Percentiles rank a stretch among this genome's conserved stretches.
Conservation (phyloP, 2,888 invertebrate species). For the Campoletis raptor region DNA sequence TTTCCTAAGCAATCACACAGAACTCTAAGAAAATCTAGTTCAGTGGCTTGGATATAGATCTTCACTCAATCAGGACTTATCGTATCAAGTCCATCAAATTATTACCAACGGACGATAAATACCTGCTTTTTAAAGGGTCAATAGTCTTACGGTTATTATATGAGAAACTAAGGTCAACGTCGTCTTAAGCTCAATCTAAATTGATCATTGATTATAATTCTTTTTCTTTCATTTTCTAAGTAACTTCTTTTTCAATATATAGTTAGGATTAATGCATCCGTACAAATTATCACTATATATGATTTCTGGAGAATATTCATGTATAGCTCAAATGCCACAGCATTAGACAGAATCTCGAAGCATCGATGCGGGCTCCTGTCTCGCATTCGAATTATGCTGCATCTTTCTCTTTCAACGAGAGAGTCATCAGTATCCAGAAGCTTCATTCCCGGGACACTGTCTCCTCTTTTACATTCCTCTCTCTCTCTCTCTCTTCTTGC, state of each 20-base stretch:
- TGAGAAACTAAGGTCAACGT: not conserved
- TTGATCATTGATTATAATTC: not conserved
- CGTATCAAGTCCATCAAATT: not conserved
- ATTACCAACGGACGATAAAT: not conserved
- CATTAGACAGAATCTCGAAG: slow-evolving; percentile 69
- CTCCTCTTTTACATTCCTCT: slow-evolving; percentile 68
- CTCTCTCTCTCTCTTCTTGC: slow-evolving; percentile 71
- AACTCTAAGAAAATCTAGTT: not conserved
- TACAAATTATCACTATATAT: not conserved
- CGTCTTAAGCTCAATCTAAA: not conserved
- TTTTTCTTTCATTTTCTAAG: not conserved
- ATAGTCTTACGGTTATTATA: not conserved
- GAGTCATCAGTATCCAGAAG: slow-evolving; percentile 70
- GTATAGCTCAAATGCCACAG: slow-evolving; percentile 50
- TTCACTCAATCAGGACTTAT: not conserved
- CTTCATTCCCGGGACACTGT: slow-evolving; percentile 41
- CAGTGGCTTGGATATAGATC: not conserved
- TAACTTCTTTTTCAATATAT: not conserved
- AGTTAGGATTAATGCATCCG: not conserved
- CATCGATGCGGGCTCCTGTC: slow-evolving; percentile 78
- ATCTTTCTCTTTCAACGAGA: slow-evolving; percentile 77
- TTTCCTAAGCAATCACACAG: not conserved
- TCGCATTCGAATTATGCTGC: slow-evolving; percentile 73
- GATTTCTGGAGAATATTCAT: slow-evolving; percentile 39
- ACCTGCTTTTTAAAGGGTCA: not conserved